phyloP scores from a whole-genome alignment of 2,888 invertebrate genomes.

The Sinodicranocentrus sp. region DNA sequence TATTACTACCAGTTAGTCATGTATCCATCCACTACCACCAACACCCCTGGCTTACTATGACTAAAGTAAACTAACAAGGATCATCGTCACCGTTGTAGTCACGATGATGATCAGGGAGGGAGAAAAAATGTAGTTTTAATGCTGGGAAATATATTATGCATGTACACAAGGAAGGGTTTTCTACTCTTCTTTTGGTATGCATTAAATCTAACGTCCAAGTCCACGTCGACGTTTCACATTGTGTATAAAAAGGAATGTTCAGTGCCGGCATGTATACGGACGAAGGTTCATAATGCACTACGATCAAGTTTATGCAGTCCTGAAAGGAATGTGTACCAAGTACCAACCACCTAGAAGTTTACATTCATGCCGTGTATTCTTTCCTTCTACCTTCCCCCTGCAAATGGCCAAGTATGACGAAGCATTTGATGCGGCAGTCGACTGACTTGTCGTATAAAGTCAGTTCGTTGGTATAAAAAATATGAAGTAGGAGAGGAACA shows the following conservation, averaged over 20 bases:
- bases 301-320: too few species aligned
- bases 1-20: constrained; percentile 3
- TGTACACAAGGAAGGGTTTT: constrained; percentile 8
- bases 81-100: constrained; percentile 49
- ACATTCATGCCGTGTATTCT: too few species aligned
- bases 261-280: too few species aligned
- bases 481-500: too few species aligned
- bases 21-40: constrained; percentile 30
- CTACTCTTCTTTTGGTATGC: constrained; percentile 7
- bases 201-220: constrained; percentile 35
- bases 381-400: too few species aligned
- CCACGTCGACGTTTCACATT: constrained; percentile 7
- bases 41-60: constrained; percentile 52
- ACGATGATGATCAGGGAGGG: constrained; percentile 31
- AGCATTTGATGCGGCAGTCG: too few species aligned
- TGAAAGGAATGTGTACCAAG: neutral
- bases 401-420: too few species aligned
- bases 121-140: constrained; percentile 57
- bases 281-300: too few species aligned
- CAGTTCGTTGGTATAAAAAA: too few species aligned
- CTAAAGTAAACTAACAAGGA: constrained; percentile 23
- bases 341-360: too few species aligned
- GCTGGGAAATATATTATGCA: constrained; percentile 40
- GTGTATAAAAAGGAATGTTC: too few species aligned
- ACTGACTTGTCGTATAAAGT: too few species aligned